Percentiles rank a stretch among this genome's conserved stretches.
Conservation (phyloP, 2,888 invertebrate species). For the Uropetala carovei region DNA sequence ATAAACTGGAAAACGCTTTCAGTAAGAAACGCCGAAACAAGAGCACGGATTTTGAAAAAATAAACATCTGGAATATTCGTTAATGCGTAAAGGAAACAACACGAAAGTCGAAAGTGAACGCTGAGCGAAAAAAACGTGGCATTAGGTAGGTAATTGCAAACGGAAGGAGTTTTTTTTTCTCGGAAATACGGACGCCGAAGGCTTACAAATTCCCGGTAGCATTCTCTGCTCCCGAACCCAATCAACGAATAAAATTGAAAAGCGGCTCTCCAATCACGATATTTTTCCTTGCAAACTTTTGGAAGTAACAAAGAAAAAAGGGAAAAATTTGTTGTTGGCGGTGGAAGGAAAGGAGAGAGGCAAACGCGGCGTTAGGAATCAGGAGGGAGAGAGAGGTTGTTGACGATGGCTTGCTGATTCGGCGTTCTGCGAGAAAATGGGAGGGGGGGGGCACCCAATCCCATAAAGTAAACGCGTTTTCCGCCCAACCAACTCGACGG, state of each 20-base stretch:
- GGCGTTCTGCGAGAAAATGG: not conserved
- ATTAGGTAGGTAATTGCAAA: too few relatives aligned
- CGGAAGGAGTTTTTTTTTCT: too few relatives aligned
- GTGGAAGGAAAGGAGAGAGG: not conserved
- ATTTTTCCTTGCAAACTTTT: not conserved
- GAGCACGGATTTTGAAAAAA: too few relatives aligned
- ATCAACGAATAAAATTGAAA: conserved; percentile 27
- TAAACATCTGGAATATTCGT: too few relatives aligned
- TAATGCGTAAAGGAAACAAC: too few relatives aligned
- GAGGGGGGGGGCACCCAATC: not conserved
- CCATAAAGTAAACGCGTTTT: conserved; percentile 7
- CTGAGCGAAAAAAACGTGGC: not conserved
- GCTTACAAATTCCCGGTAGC: not conserved
- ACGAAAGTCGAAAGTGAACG: not conserved
- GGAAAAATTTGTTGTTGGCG: not conserved
- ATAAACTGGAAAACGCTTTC: too few relatives aligned
- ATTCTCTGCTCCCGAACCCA: not conserved
- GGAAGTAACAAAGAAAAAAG: not conserved
- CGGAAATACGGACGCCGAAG: not conserved
- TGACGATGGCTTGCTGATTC: conserved; percentile 34
- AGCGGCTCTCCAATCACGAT: conserved; percentile 24
- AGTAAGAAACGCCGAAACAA: too few relatives aligned
- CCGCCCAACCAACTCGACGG: conserved; percentile 20
- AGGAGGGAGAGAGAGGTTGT: too few relatives aligned
- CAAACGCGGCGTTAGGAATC: not conserved